These are phyloP conservation scores for Cercopithecus mitis DNA, from an alignment of 2,797 vertebrate species.

Conservation along the genomic window DNA sequence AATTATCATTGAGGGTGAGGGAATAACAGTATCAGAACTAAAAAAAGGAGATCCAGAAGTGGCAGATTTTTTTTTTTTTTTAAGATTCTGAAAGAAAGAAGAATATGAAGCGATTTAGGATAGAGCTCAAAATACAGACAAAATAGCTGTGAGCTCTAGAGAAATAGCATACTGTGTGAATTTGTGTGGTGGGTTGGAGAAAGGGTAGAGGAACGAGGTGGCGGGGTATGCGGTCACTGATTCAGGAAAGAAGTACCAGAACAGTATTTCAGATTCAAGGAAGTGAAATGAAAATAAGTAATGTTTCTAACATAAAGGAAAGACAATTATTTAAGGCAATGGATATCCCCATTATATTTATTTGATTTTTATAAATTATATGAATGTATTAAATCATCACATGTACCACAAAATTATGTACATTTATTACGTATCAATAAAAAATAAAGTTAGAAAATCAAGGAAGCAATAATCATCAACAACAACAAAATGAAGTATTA, in stretches of 20 bases:
- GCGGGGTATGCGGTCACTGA: not conserved
- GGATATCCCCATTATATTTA: not conserved
- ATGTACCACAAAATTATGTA: not conserved
- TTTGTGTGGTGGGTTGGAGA: not conserved
- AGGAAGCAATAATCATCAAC: not conserved
- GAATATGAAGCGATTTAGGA: not conserved
- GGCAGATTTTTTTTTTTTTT: not conserved
- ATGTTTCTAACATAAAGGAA: not conserved
- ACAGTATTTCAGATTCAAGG: not conserved
- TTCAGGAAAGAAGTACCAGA: not conserved
- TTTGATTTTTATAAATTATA: not conserved
- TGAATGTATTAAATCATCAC: not conserved
- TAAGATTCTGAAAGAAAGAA: not conserved
- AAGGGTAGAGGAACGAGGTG: not conserved
- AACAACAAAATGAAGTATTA: not conserved
- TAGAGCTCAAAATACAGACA: not conserved
- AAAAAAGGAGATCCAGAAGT: not conserved
- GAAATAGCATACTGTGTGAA: not conserved
- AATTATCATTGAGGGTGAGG: not conserved
- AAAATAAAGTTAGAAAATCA: not conserved
- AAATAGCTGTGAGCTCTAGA: not conserved
- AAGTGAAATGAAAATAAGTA: not conserved
- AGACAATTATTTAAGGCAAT: not conserved
- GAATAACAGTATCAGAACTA: not conserved
- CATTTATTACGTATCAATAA: not conserved